Percentiles rank a stretch among this genome's conserved stretches.
phyloP scores from a whole-genome alignment of 1,140 invertebrate species.

The Trialeurodes vaporariorum region DNA sequence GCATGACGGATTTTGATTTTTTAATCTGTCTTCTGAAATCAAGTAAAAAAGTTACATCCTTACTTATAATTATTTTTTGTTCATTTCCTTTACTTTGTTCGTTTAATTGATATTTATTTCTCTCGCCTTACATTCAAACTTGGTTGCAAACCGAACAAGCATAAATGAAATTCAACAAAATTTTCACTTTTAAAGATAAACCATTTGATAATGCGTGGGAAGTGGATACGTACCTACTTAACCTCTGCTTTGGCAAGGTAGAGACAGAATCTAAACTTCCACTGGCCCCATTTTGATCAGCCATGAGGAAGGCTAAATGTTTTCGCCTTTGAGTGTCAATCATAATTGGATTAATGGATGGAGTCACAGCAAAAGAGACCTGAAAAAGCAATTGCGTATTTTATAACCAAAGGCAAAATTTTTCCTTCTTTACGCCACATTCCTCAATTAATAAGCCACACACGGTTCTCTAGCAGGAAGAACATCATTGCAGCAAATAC shows the following conservation, averaged over 20 bases:
- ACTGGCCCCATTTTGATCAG: slow-evolving; percentile 84
- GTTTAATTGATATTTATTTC: no score
- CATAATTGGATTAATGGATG: slow-evolving; percentile 68
- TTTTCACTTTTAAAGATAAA: not conserved
- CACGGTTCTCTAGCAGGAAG: no score
- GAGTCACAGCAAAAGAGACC: slow-evolving; percentile 44
- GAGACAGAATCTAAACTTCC: slow-evolving; percentile 76
- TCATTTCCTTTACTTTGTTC: no score
- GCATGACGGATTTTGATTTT: slow-evolving; percentile 80
- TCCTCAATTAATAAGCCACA: no score
- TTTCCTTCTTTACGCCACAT: no score
- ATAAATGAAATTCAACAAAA: slow-evolving; percentile 10
- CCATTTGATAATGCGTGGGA: not conserved
- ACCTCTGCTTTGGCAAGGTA: slow-evolving; percentile 84
- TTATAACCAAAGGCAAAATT: no score
- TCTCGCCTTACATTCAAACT: no score
- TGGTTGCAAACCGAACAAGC: no score
- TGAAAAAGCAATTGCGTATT: slow-evolving; percentile 27
- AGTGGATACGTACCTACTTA: slow-evolving; percentile 43
- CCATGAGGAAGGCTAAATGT: slow-evolving; percentile 91
- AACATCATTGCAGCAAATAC: no score
- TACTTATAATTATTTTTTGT: no score
- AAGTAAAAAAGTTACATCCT: no score
- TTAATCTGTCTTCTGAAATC: slow-evolving; percentile 67
- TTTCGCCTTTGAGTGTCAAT: slow-evolving; percentile 82